Percentiles rank a stretch among this genome's conserved stretches.
phyloP scores from a whole-genome alignment of 1,140 invertebrate genomes.

The Mamestra configurata region DNA sequence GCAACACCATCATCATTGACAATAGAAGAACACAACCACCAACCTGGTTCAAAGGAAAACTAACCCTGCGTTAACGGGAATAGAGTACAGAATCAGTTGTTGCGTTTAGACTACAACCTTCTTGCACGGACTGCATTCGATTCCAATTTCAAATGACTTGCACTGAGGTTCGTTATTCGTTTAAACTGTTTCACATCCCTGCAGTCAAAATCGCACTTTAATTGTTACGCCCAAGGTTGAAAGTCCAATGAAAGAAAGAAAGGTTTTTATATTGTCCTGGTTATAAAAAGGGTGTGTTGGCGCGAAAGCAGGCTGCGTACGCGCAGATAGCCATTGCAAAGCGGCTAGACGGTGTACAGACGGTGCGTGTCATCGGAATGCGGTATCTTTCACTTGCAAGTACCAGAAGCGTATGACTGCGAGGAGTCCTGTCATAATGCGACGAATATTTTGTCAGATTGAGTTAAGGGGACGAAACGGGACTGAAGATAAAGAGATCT shows the following conservation, averaged over 20 bases:
- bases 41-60: not conserved
- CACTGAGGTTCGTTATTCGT: conserved; percentile 33
- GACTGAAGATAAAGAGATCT: not conserved
- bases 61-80: not conserved
- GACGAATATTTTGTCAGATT: not conserved
- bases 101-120: not conserved
- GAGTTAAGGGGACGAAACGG: no score
- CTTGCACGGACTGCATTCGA: conserved; percentile 15
- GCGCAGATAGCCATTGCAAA: conserved; percentile 68
- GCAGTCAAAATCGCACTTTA: not conserved
- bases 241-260: conserved; percentile 43
- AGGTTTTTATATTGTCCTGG: conserved; percentile 34
- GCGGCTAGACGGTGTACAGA: conserved; percentile 74
- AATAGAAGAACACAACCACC: not conserved
- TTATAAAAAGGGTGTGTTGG: conserved; percentile 50
- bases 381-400: conserved; percentile 32
- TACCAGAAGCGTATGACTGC: conserved; percentile 33
- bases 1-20: not conserved
- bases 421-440: conserved; percentile 19
- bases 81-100: conserved; percentile 1
- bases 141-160: conserved; percentile 36
- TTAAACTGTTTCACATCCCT: conserved; percentile 6
- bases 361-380: conserved; percentile 62
- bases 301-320: conserved; percentile 66
- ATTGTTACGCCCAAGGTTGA: conserved; percentile 32